Base-by-base conservation (phyloP, 2,888 invertebrate genomes). In the Mylabris sibirica region DNA sequence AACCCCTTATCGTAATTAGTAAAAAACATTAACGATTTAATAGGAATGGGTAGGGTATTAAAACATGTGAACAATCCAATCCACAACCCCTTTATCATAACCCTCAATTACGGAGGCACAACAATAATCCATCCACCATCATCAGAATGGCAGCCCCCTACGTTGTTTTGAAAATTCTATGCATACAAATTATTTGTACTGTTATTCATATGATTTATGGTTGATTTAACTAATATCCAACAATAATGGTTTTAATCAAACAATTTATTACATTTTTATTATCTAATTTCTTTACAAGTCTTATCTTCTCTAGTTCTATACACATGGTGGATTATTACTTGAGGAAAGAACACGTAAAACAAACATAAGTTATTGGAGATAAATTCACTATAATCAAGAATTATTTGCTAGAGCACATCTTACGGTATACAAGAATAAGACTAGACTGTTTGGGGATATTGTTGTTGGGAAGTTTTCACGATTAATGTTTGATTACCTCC, bases 141-240 rank as follows among this genome's bases (percentile, higher is more conserved):
- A 49, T 49, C 9, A 11, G 0, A 20, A 44, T n/a, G n/a, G 44
- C 17, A 44, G 44, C 17, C 17, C 17, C n/a, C 17, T 3, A 12
- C 12, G 38, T 38, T 38, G n/a, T 49, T 49, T 49, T 20, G 49
- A 49, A 49, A 49, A 49, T 49, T 49, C 49, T 49, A 49, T 49
- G 49, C 49, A 49, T 49, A 49, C 49, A 20, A 49, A 49, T 49
- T 49, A 49, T 49, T 9, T 20, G 11, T 1, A 8, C 20, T 49
- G 9, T 20, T 49, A 49, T 49, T 49, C 20, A 49, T 49, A 49
- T 49, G 49, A 49, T 49, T 49, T 49, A 49, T 49, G 9, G 20
- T 20, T 49, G 49, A 20, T 49, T 49, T 49, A 49, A 49, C 17
- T 49, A 20, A 49, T 49, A 44, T 44, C 44, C 44, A 44, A 3